These are phyloP conservation scores for Synanthedon formicaeformis DNA, from an alignment of 2,888 invertebrate species.

Conservation along the genomic window DNA sequence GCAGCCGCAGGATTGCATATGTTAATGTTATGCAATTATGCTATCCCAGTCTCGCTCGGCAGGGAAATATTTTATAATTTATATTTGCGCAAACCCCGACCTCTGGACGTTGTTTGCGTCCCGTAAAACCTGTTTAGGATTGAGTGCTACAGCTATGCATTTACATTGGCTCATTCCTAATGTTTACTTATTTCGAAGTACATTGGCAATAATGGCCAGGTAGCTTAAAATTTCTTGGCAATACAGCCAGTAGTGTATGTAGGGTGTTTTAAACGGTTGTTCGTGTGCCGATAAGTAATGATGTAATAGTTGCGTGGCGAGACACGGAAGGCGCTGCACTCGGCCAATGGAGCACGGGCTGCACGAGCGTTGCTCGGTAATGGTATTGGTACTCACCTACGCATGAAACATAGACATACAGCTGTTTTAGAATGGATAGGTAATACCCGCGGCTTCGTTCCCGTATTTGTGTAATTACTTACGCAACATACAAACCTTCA, in stretches of 20 bases:
- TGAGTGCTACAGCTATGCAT: constrained; percentile 1
- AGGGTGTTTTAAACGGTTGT: neutral
- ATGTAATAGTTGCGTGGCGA: constrained; percentile 52
- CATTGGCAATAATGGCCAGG: neutral
- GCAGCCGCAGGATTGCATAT: constrained; percentile 7
- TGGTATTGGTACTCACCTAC: too few species aligned
- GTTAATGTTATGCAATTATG: constrained; percentile 13
- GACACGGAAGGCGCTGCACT: constrained; percentile 60
- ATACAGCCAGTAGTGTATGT: neutral
- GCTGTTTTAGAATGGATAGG: constrained; percentile 2
- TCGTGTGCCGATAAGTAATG: constrained; percentile 14
- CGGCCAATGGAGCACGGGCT: constrained; percentile 56
- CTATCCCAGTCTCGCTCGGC: constrained; percentile 17
- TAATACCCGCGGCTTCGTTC: neutral
- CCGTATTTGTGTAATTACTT: neutral
- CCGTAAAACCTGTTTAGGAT: constrained; percentile 52
- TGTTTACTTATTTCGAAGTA: neutral
- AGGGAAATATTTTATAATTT: constrained; percentile 43
- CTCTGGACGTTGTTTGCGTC: constrained; percentile 43
- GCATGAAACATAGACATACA: too few species aligned
- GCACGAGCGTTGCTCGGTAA: constrained; percentile 14
- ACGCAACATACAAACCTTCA: too few species aligned
- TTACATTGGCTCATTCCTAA: neutral
- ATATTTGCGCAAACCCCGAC: constrained; percentile 57
- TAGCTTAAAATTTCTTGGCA: neutral